Evolutionary conservation across 2,888 invertebrate species (phyloP), one percentile per base, ranked within the genome.

Genomic region (Pollenia angustigena): DNA sequence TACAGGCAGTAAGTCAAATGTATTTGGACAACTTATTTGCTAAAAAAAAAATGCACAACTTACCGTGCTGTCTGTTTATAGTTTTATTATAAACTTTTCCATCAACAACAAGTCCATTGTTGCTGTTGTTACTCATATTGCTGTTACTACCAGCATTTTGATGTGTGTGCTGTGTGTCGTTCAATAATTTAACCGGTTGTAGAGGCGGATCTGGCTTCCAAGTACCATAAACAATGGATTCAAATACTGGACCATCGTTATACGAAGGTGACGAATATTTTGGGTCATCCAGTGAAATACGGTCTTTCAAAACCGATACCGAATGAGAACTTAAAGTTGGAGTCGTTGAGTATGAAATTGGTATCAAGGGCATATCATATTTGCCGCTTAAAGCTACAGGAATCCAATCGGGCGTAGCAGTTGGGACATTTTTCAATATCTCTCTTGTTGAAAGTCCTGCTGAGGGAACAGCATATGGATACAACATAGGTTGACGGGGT

Each of bases 181-280:
- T 78, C 16, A 66, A 40, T 9, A 81, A 81, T 4, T 85, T 82
- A 12, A 87, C 80, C 6, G 91, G 91, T 18, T 83, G 88, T 12
- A 88, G 75, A 10, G 91, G 91, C 60, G 88, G 90, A 32, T 91
- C 90, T 12, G 91, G 90, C 83, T 92, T 92, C 91, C 91, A 91
- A 54, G 91, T 90, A 50, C 91, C 92, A 76, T 92, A 91, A 14
- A 92, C 90, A 50, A 91, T 90, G 0, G 90, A 81, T 18, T 91
- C 92, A 68, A 90, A 88, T 1, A 88, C 56, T 14, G 81, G 87
- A 68, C 85, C 81, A 32, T 81, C 85, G 42, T 89, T 82, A 11
- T 75, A 58, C 12, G 46, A 69, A 8, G 54, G 12, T 78, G 48
- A 16, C 44, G 23, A 87, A 8, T 87, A 85, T 23, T 66, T 52